Evolutionary conservation across 2,888 invertebrate species (phyloP), one percentile per base, ranked within the genome.

Genomic region (Invenusta paracnida): DNA sequence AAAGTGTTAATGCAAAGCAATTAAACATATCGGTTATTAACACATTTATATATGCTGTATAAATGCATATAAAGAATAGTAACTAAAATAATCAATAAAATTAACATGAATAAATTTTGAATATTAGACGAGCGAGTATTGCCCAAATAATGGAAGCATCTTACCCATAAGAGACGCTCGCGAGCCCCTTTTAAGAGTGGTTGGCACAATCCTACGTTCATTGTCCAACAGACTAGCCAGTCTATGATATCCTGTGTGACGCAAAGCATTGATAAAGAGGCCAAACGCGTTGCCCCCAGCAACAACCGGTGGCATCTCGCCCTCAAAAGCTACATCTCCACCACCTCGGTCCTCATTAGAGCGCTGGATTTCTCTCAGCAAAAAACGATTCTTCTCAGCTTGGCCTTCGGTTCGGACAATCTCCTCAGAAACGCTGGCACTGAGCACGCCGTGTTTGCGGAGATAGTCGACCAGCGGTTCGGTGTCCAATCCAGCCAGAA

Each of bases 401-500:
- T 29, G 31, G 30, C 31, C 82, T 82, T 29, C 29, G 2, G 82
- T 30, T 11, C 25, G 2, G 27, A 82, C n/a, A 82, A 82, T 82
- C 29, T 82, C 31, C 82, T 29, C 29, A 2, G 30, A 82, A 29
- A 13, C n/a, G 31, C 17, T 28, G n/a, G 29, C 30, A 82, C 2
- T 17, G 30, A 82, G 27, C 11, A 82, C 82, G 25, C 82, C 82
- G 82, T 82, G 82, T 30, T 82, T 82, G 30, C 31, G 82, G 5
- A 82, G 82, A 30, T 82, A 82, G 82, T 82, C 82, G 31, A 82
- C 82, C 29, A 82, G 31, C 2, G 82, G 82, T 23, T 82, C 82
- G 31, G 82, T 82, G 30, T 82, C 82, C 82, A 82, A 23, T 13
- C 82, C 31, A 1, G 29, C 82, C 82, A 82, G 82, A 13, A 82